Conservation (phyloP, 2,888 invertebrate genomes). For the Drosophila picticornis region DNA sequence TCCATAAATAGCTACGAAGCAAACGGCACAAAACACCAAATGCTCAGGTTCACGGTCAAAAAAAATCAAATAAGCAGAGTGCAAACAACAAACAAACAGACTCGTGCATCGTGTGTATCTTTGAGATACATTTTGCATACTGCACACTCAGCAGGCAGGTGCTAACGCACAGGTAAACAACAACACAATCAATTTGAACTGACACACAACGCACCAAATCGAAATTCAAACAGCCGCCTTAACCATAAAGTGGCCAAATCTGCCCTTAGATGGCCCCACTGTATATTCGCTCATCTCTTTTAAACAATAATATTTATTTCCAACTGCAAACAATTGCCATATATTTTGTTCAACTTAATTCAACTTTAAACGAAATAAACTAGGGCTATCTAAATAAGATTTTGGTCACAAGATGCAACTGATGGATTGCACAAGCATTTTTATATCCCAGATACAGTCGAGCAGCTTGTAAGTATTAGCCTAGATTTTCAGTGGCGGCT, state of each 20-base stretch:
- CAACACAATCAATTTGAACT: constrained; percentile 32
- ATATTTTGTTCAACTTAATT: no score
- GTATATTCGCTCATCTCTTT: background rate
- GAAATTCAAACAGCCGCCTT: constrained; percentile 32
- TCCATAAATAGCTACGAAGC: constrained; percentile 12
- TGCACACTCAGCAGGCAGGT: constrained; percentile 34
- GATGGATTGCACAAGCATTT: constrained; percentile 62
- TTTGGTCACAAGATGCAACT: constrained; percentile 19
- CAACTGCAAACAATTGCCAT: background rate
- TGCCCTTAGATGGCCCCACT: background rate
- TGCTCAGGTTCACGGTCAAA: constrained; percentile 72
- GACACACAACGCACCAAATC: constrained; percentile 17
- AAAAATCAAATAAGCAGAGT: constrained; percentile 49
- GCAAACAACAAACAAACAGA: constrained; percentile 35
- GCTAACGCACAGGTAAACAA: constrained; percentile 46
- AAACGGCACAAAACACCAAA: constrained; percentile 5
- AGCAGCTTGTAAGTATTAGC: constrained; percentile 51
- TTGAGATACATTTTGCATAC: constrained; percentile 36
- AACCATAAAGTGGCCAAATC: background rate
- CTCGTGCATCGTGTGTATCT: constrained; percentile 33
- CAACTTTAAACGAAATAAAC: background rate
- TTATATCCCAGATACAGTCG: constrained; percentile 21
- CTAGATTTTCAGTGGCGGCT: constrained; percentile 39
- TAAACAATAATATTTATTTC: background rate
- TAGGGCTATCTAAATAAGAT: background rate